phyloP scores from a whole-genome alignment of 1,140 invertebrate genomes.

The Bombus sylvicola region DNA sequence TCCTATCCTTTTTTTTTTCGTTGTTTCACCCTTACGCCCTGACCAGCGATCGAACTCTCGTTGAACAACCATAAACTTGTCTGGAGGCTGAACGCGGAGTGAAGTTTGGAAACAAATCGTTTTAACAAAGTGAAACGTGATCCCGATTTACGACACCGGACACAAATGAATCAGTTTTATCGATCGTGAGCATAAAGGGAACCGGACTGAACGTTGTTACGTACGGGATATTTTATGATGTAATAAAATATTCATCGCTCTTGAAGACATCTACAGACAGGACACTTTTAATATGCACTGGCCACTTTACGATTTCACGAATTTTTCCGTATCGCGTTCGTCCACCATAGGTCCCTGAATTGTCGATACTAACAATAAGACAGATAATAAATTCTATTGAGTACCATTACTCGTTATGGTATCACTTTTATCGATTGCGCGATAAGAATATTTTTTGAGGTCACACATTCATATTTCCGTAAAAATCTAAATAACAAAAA shows the following conservation, averaged over 20 bases:
- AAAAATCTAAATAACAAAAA: neutral
- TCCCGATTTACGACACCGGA: slow-evolving; percentile 9
- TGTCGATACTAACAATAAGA: neutral
- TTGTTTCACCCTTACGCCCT: neutral
- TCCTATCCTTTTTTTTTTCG: neutral
- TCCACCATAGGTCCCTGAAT: neutral
- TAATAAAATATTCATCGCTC: slow-evolving; percentile 23
- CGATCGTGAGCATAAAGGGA: slow-evolving; percentile 3
- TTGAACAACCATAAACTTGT: slow-evolving; percentile 9
- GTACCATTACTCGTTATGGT: too few relatives aligned
- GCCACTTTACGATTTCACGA: neutral
- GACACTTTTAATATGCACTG: neutral
- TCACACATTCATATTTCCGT: neutral
- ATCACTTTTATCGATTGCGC: neutral
- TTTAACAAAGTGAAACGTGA: neutral
- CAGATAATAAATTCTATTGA: neutral
- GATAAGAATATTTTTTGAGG: neutral
- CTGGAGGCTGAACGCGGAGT: too few relatives aligned
- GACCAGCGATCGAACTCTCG: too few relatives aligned
- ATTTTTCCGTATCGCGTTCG: slow-evolving; percentile 1
- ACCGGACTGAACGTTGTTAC: neutral
- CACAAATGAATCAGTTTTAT: slow-evolving; percentile 33
- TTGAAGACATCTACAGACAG: neutral
- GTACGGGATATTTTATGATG: neutral
- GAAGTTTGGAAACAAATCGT: slow-evolving; percentile 13